Evolutionary conservation across 2,113 vertebrate genomes (phyloP).

Genomic region (Oenanthe melanoleuca): DNA sequence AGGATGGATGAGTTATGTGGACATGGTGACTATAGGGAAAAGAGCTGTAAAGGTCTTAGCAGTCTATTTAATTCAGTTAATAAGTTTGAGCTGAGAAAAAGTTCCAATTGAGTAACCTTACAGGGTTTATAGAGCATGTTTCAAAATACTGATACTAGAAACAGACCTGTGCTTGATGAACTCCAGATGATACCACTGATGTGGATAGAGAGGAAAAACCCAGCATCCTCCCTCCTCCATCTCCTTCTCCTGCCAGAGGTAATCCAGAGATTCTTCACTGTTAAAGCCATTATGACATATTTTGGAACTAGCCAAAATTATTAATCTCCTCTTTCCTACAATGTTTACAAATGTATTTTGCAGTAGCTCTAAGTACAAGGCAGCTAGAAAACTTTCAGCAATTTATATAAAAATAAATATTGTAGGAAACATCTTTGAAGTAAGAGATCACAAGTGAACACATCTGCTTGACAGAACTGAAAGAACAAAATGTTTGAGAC

Average conservation of each 20-base stretch:
- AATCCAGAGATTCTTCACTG: slow-evolving; percentile 60
- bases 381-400: slow-evolving; percentile 13
- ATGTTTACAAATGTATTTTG: slow-evolving; percentile 56
- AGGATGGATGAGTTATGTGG: background rate
- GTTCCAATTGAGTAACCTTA: background rate
- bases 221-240: slow-evolving; percentile 1
- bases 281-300: slow-evolving; percentile 53
- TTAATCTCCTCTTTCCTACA: slow-evolving; percentile 57
- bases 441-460: slow-evolving; percentile 12
- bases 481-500: slow-evolving; percentile 10
- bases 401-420: slow-evolving; percentile 31
- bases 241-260: slow-evolving; percentile 10
- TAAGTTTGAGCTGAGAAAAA: background rate
- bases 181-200: slow-evolving; percentile 60
- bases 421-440: slow-evolving; percentile 52
- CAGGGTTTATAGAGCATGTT: background rate
- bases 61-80: background rate
- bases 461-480: slow-evolving; percentile 49
- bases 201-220: background rate
- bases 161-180: slow-evolving; percentile 56
- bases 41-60: background rate
- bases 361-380: slow-evolving; percentile 48
- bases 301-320: slow-evolving; percentile 45
- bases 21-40: background rate
- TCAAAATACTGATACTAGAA: slow-evolving; percentile 54